Evolutionary conservation across 2,797 vertebrate genomes (phyloP), one percentile per base, ranked within the genome.

Genomic region (Sciaenops ocellatus): DNA sequence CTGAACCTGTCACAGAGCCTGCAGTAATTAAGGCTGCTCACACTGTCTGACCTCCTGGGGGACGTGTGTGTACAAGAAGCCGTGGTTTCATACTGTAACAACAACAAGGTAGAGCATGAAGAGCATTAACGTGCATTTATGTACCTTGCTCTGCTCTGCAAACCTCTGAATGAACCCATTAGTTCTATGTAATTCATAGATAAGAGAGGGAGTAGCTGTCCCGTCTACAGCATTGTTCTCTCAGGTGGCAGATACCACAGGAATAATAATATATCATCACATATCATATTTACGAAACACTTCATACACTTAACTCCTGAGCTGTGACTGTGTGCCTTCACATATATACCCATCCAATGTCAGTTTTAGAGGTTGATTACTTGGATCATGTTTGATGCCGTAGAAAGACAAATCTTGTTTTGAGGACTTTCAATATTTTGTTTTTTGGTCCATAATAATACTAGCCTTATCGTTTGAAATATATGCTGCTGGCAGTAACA

Each of bases 1-100:
- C 44, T 60, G 46, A 68, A 59, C 51, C 46, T 55, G 20, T 52
- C 41, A 46, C 34, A 56, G 26, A 70, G n/a, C 7, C 59, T 56
- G 42, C 18, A n/a, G 48, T 78, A 66, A 79, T 76, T 68, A 67
- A 68, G 41, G 61, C 24, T n/a, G 66, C 34, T 78, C 50, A 20
- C 12, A 24, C 2, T 3, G 26, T 10, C 22, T 17, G 22, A 63
- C 62, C 22, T 72, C 47, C 63, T 48, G 46, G 8, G 56, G 59
- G 56, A 57, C 3, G 12, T 6, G 0, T 28, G 6, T 50, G 48
- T 26, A 64, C 56, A 44, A 50, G 54, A 50, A 50, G 54, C 42
- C 44, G 47, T 24, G 26, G 30, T 52, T 69, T 64, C 44, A 68
- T 30, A 38, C 1, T 42, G 30, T 46, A 60, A 15, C 34, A 38